Base-by-base conservation (phyloP, 2,113 vertebrate species). In the Ciconia boyciana region DNA sequence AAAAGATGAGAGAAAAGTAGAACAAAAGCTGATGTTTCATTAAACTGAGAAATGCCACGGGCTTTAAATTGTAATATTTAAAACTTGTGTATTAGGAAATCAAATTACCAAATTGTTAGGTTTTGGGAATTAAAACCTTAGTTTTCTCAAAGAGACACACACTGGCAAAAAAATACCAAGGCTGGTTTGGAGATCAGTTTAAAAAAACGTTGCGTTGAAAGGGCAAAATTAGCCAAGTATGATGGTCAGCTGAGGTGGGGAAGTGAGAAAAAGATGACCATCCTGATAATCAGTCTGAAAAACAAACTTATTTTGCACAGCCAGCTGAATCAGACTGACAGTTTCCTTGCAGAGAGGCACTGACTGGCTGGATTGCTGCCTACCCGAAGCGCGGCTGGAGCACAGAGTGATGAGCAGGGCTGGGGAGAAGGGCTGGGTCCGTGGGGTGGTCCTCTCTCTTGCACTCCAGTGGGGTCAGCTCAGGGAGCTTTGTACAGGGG, bases 1-100 rank as follows among this genome's bases (percentile, higher is more conserved):
- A 94, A 81, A 94, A 93, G 34, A 85, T 21, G 44, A 90, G 43
- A n/a, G 62, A 74, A 96, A 91, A 90, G 71, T 83, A 90, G 68
- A 55, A 87, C 46, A 86, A 81, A 89, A 87, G 60, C 31, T 93
- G 83, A 87, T 78, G n/a, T 81, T 85, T 88, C 51, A 91, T 90
- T 85, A 69, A 71, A 72, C 34, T 84, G 52, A 92, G 62, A 82
- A 64, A 41, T 86, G 70, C 58, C 17, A 61, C 5, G 4, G 61
- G 52, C 69, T 92, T 94, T 55, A 96, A 93, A 96, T 34, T 62
- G 25, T 46, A 46, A 60, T 82, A 29, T 76, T 95, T 93, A 52
- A 17, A 92, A 84, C 28, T 85, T 77, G 48, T 58, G 26, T 77
- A 36, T 76, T 51, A 46, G 31, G 36, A 77, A 79, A 91, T 69